Evolutionary conservation across 2,888 invertebrate species (phyloP), one percentile per base, ranked within the genome.

Genomic region (Caenorhabditis virilis): DNA sequence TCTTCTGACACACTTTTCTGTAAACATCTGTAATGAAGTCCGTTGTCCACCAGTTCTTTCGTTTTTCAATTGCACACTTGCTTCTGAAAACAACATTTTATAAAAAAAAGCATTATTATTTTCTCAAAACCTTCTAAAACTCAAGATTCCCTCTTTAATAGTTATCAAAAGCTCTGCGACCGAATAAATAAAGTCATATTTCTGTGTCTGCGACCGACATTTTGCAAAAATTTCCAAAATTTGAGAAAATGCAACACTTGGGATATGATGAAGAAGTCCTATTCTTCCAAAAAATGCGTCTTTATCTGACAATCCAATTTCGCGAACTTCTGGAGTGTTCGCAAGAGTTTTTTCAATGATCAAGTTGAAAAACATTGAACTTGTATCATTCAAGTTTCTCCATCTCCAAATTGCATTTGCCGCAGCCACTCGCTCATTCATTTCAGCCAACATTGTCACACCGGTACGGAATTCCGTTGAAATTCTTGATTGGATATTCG

Each of bases 211-310:
- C 18, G 39, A 13, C 33, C 47, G 52, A 6, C 39, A 30, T 27
- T 49, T 23, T 20, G 53, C 47, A 4, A 38, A 23, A 13, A 35
- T 39, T 1, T 47, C n/a, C 25, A 13, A 48, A 33, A 63, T 30
- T 6, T 63, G 63, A n/a, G 39, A 38, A 1, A 53, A 27, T 6
- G 58, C 64, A 5, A 64, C 30, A 2, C 41, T 16, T 13, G 64
- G 54, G 33, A 64, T 64, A 15, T 50, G 41, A 33, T 64, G 64
- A 1, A 64, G 15, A 6, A 64, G 16, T 27, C 50, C 42, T 13
- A 54, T 48, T 16, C 51, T 23, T 36, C 64, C 64, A 25, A 64
- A 64, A 1, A 64, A 53, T 5, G 58, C 50, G 15, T 64, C 64
- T 23, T 50, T 49, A 41, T 64, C 58, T 11, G 54, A 56, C n/a